A percentile compares a stretch with the other conserved stretches of the same genome.
Evolutionary conservation across 2,113 vertebrate species (phyloP).

Genomic region (Tinamus guttatus): DNA sequence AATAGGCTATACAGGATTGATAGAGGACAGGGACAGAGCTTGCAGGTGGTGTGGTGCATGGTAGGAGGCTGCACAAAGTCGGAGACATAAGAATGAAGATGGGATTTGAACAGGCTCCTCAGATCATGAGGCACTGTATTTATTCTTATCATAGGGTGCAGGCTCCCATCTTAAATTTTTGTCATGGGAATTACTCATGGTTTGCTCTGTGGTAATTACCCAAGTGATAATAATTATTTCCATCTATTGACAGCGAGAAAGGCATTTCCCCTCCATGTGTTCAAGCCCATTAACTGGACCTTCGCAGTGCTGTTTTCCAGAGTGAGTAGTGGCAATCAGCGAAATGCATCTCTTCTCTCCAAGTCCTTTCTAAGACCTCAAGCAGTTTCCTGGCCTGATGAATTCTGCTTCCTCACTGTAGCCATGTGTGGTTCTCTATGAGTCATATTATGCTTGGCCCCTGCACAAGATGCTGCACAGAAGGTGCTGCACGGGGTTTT

Average conservation of each 20-base stretch:
- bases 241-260: not conserved
- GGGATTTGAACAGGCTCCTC: not conserved
- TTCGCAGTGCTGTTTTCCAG: not conserved
- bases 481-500: not conserved
- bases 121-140: not conserved
- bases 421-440: not conserved
- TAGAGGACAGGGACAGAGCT: fast-evolving
- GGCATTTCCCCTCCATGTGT: not conserved
- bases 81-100: not conserved
- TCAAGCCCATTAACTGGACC: not conserved
- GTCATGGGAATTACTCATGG: not conserved
- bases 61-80: not conserved
- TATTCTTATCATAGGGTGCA: not conserved
- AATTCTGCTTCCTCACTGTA: not conserved
- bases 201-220: not conserved
- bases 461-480: not conserved
- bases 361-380: not conserved
- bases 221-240: not conserved
- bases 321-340: not conserved
- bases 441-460: not conserved
- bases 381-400: not conserved
- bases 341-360: not conserved
- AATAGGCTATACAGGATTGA: not conserved
- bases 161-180: not conserved
- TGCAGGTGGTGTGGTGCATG: not conserved